Evolutionary conservation across 2,888 invertebrate species (phyloP), one percentile per base, ranked within the genome.

Genomic region (Eucera pruinosa): DNA sequence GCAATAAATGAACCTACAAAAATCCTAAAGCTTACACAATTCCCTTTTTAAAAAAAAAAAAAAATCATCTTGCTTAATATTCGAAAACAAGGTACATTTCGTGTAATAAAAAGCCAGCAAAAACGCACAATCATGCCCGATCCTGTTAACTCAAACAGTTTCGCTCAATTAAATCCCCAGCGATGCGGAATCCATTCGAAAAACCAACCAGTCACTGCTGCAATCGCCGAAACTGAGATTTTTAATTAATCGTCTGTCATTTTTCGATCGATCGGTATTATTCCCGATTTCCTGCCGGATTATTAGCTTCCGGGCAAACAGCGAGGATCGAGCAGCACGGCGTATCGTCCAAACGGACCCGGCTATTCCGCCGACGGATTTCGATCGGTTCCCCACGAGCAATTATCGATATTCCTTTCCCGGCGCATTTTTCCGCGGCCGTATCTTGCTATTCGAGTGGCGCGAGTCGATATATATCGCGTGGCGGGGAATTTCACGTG

Each of bases 401-500:
- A 66, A 75, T 68, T 70, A 78, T 69, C 69, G 55, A 69, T 61
- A 48, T 73, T 60, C 60, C 65, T 75, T 45, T 48, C 45, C n/a
- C 47, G 47, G 47, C 30, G 27, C 57, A 57, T 70, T 80, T 67
- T 78, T 57, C 57, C 39, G 27, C 25, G 45, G 43, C 57, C 30
- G 69, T 60, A 67, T 55, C 78, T 80, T 54, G 67, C 30, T 57
- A 54, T 58, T 45, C 78, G 69, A 62, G 48, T 48, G 45, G n/a
- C 65, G 47, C 36, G 27, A 39, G 62, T 48, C 67, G 70, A 67
- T 72, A 65, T 66, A 76, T 75, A 57, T 33, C 23, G 45, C 25
- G 47, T 5, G 36, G 52, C 62, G 65, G 75, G 57, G 80, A 84
- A 81, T 78, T 85, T 82, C 79, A 78, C 79, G 82, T 80, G 83